Percentiles rank a stretch among this genome's conserved stretches.
Evolutionary conservation across 2,113 vertebrate genomes (phyloP).

Genomic region (Stictonetta naevosa): DNA sequence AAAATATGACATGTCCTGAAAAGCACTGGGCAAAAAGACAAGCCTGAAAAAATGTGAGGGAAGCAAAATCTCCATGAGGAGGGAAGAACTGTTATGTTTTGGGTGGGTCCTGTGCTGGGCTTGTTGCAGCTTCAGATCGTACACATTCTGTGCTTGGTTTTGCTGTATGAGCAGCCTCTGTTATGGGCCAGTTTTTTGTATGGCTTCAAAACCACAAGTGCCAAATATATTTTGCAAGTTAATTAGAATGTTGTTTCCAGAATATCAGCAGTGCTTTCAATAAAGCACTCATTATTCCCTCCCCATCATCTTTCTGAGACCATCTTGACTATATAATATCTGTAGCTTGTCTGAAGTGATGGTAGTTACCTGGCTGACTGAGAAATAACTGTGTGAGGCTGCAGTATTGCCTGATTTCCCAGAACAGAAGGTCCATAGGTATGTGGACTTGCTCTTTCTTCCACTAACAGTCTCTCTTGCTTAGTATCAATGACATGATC

Average conservation of each 20-base stretch:
- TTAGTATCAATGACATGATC: accelerated
- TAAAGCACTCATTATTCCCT: background rate
- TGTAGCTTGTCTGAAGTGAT: background rate
- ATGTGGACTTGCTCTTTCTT: background rate
- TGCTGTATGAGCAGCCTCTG: background rate
- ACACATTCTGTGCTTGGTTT: background rate
- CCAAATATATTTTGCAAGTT: background rate
- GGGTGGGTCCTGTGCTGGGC: background rate
- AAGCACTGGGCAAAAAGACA: background rate
- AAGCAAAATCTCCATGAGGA: background rate
- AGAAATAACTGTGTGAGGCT: background rate
- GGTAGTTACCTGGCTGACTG: background rate
- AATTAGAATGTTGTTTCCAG: background rate
- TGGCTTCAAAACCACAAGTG: background rate
- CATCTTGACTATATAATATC: background rate
- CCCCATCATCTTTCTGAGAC: background rate
- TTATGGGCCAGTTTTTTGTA: background rate
- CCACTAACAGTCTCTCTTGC: background rate
- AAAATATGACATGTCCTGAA: accelerated
- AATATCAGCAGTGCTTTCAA: background rate
- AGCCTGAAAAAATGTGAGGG: background rate
- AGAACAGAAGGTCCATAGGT: background rate
- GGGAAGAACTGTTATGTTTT: background rate
- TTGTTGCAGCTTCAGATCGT: accelerated
- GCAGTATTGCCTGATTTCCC: background rate